These are phyloP conservation scores for Leucoma salicis DNA, from an alignment of 2,888 invertebrate species.

Conservation along the genomic window DNA sequence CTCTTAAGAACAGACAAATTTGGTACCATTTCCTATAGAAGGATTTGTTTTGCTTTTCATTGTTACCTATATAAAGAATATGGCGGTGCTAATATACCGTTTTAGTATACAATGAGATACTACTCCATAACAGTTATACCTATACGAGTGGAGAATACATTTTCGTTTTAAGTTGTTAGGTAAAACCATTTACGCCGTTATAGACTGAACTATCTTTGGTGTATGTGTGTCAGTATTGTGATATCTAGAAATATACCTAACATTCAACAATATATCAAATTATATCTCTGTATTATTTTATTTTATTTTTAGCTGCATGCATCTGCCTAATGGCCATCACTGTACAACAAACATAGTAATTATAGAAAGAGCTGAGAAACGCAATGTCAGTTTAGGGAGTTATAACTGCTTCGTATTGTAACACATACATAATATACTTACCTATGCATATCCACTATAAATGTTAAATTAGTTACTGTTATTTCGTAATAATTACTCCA, in stretches of 20 bases:
- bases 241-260: neutral
- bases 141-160: constrained; percentile 23
- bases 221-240: neutral
- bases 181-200: neutral
- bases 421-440: too few relatives aligned
- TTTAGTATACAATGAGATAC: constrained; percentile 19
- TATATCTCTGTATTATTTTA: too few relatives aligned
- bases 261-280: too few relatives aligned
- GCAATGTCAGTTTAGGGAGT: too few relatives aligned
- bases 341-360: too few relatives aligned
- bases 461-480: too few relatives aligned
- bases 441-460: too few relatives aligned
- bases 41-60: constrained; percentile 20
- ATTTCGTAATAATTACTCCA: too few relatives aligned
- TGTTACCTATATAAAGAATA: constrained; percentile 19
- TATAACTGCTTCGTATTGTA: too few relatives aligned
- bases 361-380: too few relatives aligned
- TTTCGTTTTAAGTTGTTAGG: neutral
- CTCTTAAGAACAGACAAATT: constrained; percentile 26
- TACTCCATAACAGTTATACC: constrained; percentile 19
- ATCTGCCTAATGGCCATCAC: too few relatives aligned
- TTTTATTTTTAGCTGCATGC: too few relatives aligned
- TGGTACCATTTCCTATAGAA: constrained; percentile 25
- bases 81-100: constrained; percentile 13
- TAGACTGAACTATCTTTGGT: neutral